Conservation (phyloP, 2,797 vertebrate genomes). For the Helostoma temminkii region DNA sequence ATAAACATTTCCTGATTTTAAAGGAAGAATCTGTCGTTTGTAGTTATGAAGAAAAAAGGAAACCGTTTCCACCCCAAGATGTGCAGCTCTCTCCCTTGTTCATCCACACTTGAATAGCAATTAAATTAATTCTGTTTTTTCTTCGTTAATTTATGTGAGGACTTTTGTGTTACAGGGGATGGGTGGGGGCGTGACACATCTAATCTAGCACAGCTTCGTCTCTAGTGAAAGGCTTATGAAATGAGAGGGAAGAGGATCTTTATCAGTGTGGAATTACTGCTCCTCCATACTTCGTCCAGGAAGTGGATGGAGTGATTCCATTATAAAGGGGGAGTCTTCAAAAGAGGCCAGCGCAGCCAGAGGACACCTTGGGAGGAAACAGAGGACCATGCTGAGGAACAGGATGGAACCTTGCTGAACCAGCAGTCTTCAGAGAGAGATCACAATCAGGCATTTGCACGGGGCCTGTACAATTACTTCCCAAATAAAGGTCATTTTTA, state of each 20-base stretch:
- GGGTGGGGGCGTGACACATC: conserved; percentile 89
- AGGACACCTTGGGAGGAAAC: conserved; percentile 99
- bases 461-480: conserved; percentile 89
- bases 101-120: conserved; percentile 91
- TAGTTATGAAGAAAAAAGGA: conserved; percentile 78
- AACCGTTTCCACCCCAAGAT: conserved; percentile 86
- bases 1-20: conserved; percentile 86
- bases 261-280: conserved; percentile 97
- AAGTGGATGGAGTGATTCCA: conserved; percentile 94
- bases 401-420: conserved; percentile 95
- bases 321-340: conserved; percentile 91
- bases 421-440: conserved; percentile 93
- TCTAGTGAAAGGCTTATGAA: conserved; percentile 96
- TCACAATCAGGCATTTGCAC: conserved; percentile 95
- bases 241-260: conserved; percentile 96
- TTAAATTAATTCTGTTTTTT: conserved; percentile 89
- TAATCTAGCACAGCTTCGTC: conserved; percentile 95
- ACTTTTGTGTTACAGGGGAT: conserved; percentile 75
- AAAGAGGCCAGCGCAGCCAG: conserved; percentile 89
- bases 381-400: conserved; percentile 90
- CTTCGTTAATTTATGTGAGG: conserved; percentile 68
- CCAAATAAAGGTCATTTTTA: conserved; percentile 96
- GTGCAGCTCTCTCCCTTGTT: conserved; percentile 83
- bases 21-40: conserved; percentile 89
- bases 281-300: conserved; percentile 88